phyloP scores from a whole-genome alignment of 2,113 vertebrate genomes.

The Alligator sinensis region DNA sequence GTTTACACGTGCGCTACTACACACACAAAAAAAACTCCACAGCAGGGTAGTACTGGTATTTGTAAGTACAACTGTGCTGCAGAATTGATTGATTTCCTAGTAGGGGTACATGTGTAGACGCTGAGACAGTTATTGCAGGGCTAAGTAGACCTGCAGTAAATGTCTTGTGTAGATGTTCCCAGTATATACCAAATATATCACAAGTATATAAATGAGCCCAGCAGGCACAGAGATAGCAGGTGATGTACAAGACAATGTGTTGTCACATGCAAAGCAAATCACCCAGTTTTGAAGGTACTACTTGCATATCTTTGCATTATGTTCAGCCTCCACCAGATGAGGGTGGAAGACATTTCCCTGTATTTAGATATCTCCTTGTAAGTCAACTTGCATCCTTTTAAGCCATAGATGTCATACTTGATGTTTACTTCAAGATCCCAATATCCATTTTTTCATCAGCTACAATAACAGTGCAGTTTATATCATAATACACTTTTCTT shows the following conservation, averaged over 20 bases:
- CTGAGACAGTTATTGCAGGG: too few relatives aligned
- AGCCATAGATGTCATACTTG: background rate
- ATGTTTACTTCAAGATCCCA: background rate
- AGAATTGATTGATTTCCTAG: too few relatives aligned
- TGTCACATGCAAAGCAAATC: background rate
- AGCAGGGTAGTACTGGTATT: too few relatives aligned
- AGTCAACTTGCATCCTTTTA: rapidly evolving
- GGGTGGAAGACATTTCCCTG: background rate
- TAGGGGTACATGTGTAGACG: too few relatives aligned
- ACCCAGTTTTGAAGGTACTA: background rate
- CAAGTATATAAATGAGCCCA: background rate
- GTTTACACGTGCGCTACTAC: too few relatives aligned
- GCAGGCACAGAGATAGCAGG: background rate
- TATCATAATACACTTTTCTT: background rate
- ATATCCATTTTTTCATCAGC: background rate
- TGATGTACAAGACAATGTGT: background rate
- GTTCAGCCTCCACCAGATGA: background rate
- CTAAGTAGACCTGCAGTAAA: too few relatives aligned
- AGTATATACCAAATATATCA: too few relatives aligned
- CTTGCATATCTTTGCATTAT: background rate
- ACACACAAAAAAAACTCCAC: too few relatives aligned
- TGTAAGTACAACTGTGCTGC: too few relatives aligned
- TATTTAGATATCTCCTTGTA: background rate
- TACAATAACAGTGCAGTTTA: background rate
- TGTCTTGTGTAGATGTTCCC: too few relatives aligned